Base-by-base conservation (phyloP, 1,140 invertebrate genomes). In the Heterodera carotae region DNA sequence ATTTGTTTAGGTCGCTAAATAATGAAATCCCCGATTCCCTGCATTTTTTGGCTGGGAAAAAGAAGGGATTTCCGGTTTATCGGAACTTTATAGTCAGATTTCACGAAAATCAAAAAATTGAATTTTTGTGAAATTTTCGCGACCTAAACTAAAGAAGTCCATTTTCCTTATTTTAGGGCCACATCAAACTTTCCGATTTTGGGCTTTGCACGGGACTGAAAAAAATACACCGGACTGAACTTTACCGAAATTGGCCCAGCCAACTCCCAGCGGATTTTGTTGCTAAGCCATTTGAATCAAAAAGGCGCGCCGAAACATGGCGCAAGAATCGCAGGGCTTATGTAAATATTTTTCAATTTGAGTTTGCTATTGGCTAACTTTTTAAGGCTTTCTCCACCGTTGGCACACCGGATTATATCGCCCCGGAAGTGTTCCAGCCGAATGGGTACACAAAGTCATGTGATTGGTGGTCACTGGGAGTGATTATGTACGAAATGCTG, bases 401-500 rank as follows among this genome's bases (percentile, higher is more conserved):
- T 48, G 97, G 97, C 62, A 99, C 97, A 34, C 97, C 97, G 7
- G 97, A 99, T 90, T 99, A 99, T 88, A 99, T 99, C 86, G 96
- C 97, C n/a, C 97, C 97, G 10, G 93, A 94, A 90, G 95, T 98
- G 48, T 88, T 98, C 89, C 91, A 97, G 83, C 95, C 98, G 90
- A 97, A 95, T 33, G 97, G 97, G 73, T 99, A 99, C 89, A 94
- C 93, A 1, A 93, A 94, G 53, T 93, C 94, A 69, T 98, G 96
- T 87, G 97, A 99, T 90, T 99, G 96, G 94, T 99, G 97, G 97
- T 97, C 95, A 71, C 90, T 99, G 64, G 97, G 97, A 64, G 97
- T 99, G 66, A 99, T 99, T 82, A 99, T 99, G 97, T 99, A 98
- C 89, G 97, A 99, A 91, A 99, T 99, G 97, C 91, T 99, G 74